A percentile compares a stretch with the other conserved stretches of the same genome.
phyloP scores from a whole-genome alignment of 2,888 invertebrate genomes.

The Drosophila melanosoma region DNA sequence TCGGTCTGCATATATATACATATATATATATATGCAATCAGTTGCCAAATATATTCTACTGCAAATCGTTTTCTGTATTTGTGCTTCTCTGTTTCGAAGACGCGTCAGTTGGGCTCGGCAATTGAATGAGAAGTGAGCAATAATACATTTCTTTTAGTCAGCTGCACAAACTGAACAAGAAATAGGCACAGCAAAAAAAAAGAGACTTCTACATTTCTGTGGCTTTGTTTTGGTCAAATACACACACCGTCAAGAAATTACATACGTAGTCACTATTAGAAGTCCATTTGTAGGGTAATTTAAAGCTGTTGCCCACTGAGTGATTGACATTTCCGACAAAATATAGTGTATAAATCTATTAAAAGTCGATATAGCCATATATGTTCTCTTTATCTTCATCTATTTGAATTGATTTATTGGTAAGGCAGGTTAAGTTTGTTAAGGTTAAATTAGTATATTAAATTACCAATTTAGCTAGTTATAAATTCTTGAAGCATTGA shows the following conservation, averaged over 20 bases:
- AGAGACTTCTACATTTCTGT: conserved; percentile 67
- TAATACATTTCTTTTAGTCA: conserved; percentile 69
- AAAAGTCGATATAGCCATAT: background rate
- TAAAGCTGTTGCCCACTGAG: background rate
- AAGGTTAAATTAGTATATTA: background rate
- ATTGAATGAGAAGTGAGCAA: conserved; percentile 68
- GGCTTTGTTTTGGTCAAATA: conserved; percentile 68
- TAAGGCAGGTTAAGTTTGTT: background rate
- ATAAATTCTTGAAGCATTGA: background rate
- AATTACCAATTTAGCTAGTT: background rate
- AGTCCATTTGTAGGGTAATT: conserved; percentile 1
- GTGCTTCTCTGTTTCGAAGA: conserved; percentile 9
- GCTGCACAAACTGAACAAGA: conserved; percentile 44
- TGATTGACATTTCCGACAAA: conserved; percentile 1
- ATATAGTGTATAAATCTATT: background rate
- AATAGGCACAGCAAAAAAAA: conserved; percentile 16
- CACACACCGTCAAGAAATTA: conserved; percentile 19
- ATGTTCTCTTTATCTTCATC: background rate
- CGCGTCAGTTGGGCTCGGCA: conserved; percentile 62
- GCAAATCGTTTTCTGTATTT: conserved; percentile 19
- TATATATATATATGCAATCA: conserved; percentile 4
- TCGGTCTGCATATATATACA: background rate
- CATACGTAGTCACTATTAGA: conserved; percentile 26
- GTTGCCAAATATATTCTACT: conserved; percentile 40
- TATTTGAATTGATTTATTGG: background rate